Evolutionary conservation across 1,140 invertebrate genomes (phyloP).

Genomic region (Brachionus plicatilis): DNA sequence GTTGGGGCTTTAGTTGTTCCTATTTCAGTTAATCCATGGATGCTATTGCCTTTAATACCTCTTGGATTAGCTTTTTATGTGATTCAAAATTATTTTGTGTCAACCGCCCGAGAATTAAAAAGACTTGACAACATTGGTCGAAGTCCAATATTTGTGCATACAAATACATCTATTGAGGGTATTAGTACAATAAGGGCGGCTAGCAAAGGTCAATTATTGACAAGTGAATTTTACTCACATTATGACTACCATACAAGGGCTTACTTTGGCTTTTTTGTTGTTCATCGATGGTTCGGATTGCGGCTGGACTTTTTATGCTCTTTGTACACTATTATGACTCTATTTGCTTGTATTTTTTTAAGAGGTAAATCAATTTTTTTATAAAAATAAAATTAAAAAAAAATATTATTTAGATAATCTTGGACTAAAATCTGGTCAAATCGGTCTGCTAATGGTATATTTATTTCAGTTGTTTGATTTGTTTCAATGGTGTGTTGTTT

Average conservation of each 20-base stretch:
- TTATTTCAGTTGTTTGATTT: conserved; percentile 36
- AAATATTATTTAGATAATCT: background rate
- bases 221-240: conserved; percentile 64
- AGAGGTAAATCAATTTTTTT: background rate
- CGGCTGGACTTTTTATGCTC: conserved; percentile 67
- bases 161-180: conserved; percentile 80
- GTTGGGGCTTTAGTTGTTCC: conserved; percentile 71
- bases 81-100: conserved; percentile 71
- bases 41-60: conserved; percentile 63
- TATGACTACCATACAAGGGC: conserved; percentile 61
- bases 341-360: conserved; percentile 24
- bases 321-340: conserved; percentile 2
- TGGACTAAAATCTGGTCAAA: conserved; percentile 20
- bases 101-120: conserved; percentile 75
- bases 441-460: conserved; percentile 33
- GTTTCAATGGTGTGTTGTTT: conserved; percentile 37
- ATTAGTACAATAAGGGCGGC: conserved; percentile 81
- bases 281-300: conserved; percentile 75
- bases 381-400: background rate
- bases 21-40: conserved; percentile 67
- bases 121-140: conserved; percentile 43
- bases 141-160: conserved; percentile 73
- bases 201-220: conserved; percentile 60
- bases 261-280: conserved; percentile 67
- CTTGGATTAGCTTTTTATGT: conserved; percentile 68